These are phyloP conservation scores for Ciona savignyi DNA, from an alignment of 23 tunicate genomes.

Conservation along the genomic window DNA sequence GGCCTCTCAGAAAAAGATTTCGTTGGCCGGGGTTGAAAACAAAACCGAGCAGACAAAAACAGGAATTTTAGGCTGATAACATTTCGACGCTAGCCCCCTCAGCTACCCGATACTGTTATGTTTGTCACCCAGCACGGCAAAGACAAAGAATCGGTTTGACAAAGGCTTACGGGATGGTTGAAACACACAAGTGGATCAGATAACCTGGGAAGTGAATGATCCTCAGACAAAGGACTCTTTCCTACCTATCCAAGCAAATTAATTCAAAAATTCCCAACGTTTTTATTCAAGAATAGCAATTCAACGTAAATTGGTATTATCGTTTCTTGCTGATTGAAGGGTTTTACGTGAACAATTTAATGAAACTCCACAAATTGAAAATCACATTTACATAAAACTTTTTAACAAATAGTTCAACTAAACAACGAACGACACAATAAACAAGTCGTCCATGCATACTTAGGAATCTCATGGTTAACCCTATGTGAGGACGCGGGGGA, in stretches of 20 bases:
- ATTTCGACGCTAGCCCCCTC: conserved; percentile 26
- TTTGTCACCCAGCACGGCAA: conserved; percentile 55
- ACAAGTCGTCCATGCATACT: too few relatives aligned
- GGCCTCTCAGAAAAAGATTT: background rate
- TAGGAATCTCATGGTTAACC: too few relatives aligned
- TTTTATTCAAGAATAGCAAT: too few relatives aligned
- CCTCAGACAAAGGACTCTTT: conserved; percentile 6
- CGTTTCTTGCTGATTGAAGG: too few relatives aligned
- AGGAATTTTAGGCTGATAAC: conserved; percentile 53
- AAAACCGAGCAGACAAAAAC: conserved; percentile 22
- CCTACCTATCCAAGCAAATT: conserved; percentile 7
- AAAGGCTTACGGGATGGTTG: too few relatives aligned
- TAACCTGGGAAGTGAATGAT: background rate
- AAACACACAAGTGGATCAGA: conserved; percentile 1
- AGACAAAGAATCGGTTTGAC: background rate
- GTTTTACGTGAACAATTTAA: too few relatives aligned
- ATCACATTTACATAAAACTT: too few relatives aligned
- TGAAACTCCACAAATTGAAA: too few relatives aligned
- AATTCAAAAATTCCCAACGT: conserved; percentile 6
- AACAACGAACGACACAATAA: too few relatives aligned
- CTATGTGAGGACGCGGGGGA: too few relatives aligned
- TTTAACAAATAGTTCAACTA: too few relatives aligned
- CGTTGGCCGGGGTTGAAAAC: background rate
- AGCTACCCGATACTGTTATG: conserved; percentile 44
- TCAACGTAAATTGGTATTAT: too few relatives aligned